Evolutionary conservation across 1,140 invertebrate genomes (phyloP), one percentile per base, ranked within the genome.

Genomic region (Heliconius hewitsoni): DNA sequence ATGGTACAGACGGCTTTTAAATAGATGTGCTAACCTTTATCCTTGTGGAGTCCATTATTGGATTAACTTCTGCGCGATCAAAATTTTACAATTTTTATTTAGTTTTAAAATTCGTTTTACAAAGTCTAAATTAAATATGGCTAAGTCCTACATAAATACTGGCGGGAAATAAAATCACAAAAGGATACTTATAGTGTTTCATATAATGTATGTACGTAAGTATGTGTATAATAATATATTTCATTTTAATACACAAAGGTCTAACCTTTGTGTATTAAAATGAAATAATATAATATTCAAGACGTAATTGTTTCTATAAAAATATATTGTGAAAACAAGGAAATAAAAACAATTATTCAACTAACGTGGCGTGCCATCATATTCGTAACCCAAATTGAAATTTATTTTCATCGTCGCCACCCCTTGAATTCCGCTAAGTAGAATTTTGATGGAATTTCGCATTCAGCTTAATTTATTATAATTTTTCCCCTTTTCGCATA

Each of bases 371-470:
- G 73, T 72, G 76, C 23, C 76, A 82, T 84, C 72, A 71, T 81
- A 84, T 87, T 83, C 87, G 84, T 85, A 86, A 86, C 84, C 84
- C 82, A 86, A 90, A 92, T 90, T 90, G 86, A 87, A 92, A 89
- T 90, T 90, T 89, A 92, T 91, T 89, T 90, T 83, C 85, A 83
- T 87, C 87, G 87, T 85, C 83, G 87, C 79, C 85, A 86, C 83
- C 88, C 85, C 86, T 90, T 92, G 89, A 91, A 90, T 91, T 90
- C 85, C 87, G 85, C 86, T 84, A 87, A 90, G 87, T 88, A 89
- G 87, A 88, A 89, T 90, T 90, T 81, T 87, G 87, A 92, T 90
- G 86, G 85, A 87, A 91, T 91, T 88, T 87, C 83, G 79, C 82
- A 82, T 87, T 88, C 82, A 84, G 86, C 85, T 85, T 89, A 85